Conservation (phyloP, 2,888 invertebrate genomes). For the Lathronympha strigana region DNA sequence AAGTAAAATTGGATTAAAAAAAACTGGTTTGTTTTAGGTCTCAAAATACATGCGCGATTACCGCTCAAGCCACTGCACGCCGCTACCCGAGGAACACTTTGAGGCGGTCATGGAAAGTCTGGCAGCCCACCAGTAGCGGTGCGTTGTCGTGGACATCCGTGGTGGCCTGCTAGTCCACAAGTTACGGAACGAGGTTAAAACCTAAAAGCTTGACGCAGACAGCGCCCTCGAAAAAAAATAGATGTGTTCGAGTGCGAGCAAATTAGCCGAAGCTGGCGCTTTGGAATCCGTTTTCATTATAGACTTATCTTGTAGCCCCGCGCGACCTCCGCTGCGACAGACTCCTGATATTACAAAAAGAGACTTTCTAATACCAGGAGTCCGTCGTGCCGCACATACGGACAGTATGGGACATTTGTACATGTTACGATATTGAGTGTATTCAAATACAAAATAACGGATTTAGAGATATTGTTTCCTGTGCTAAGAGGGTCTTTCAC, state of each 20-base stretch:
- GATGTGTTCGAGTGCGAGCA: background rate
- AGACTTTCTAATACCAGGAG: too few relatives aligned
- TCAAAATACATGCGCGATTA: slow-evolving; percentile 92
- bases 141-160: slow-evolving; percentile 21
- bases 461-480: too few relatives aligned
- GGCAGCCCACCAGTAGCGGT: slow-evolving; percentile 23
- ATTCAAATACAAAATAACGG: too few relatives aligned
- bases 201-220: background rate
- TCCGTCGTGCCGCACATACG: too few relatives aligned
- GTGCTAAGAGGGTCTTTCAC: background rate
- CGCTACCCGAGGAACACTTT: slow-evolving; percentile 87
- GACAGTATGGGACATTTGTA: too few relatives aligned
- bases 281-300: too few relatives aligned
- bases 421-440: too few relatives aligned
- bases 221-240: too few relatives aligned
- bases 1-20: too few relatives aligned
- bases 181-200: background rate
- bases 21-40: slow-evolving; percentile 81
- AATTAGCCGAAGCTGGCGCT: background rate
- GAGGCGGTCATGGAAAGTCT: slow-evolving; percentile 42
- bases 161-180: background rate
- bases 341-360: too few relatives aligned
- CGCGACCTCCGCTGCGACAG: too few relatives aligned
- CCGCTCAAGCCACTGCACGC: slow-evolving; percentile 93
- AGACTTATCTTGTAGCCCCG: too few relatives aligned